Conservation (phyloP, 2,797 vertebrate species). For the Clarias laeviceps region DNA sequence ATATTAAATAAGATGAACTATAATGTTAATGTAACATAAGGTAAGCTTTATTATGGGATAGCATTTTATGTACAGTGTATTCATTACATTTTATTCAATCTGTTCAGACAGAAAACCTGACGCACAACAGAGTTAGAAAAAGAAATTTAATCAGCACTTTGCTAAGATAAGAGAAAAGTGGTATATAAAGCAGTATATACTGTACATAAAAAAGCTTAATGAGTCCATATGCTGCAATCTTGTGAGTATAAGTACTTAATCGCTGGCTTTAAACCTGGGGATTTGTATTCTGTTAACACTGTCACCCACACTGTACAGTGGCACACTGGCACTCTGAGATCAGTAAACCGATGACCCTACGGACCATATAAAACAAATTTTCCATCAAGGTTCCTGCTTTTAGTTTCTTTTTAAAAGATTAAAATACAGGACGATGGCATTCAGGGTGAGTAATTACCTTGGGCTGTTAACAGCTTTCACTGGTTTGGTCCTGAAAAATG, state of each 20-base stretch:
- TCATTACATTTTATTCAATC: not conserved
- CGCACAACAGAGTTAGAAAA: not conserved
- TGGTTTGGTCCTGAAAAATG: not conserved
- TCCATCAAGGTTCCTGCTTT: not conserved
- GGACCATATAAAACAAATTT: not conserved
- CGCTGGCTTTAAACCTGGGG: not conserved
- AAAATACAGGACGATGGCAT: not conserved
- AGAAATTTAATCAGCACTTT: not conserved
- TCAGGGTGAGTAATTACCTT: not conserved
- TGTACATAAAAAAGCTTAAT: not conserved
- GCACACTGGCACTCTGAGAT: not conserved
- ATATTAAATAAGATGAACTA: not conserved
- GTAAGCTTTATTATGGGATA: not conserved
- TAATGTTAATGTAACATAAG: not conserved
- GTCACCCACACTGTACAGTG: not conserved
- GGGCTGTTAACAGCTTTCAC: not conserved
- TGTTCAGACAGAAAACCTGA: not conserved
- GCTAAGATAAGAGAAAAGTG: not conserved
- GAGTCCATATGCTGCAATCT: slow-evolving; percentile 6
- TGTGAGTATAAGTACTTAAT: not conserved
- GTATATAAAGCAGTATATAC: not conserved
- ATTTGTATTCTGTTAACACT: not conserved
- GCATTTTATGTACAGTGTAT: not conserved
- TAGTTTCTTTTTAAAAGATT: not conserved
- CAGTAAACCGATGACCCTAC: not conserved